Evolutionary conservation across 1,140 invertebrate species (phyloP), one percentile per base, ranked within the genome.

Genomic region (Apocrypta bakeri): DNA sequence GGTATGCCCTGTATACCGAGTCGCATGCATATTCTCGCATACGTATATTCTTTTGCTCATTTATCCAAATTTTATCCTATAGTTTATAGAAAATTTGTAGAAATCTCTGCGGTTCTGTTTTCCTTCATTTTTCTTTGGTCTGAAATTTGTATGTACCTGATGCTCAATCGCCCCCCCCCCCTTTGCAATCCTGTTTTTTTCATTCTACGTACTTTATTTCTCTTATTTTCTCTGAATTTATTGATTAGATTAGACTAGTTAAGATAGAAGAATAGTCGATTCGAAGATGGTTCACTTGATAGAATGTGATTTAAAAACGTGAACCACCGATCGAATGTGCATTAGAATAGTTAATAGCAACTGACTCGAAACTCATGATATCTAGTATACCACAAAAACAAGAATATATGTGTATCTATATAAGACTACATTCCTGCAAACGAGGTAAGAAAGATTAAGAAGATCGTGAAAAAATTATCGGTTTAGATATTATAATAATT

Each of bases 1-100:
- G 91, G 91, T 92, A 91, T 88, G 87, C 85, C 81, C 82, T 66
- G 48, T 25, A 48, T 79, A 87, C 81, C 82, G 83, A 79, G 83
- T 69, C 74, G 66, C 83, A 84, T 56, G 29, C 24, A 12, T n/a
- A 68, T 82, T 72, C 71, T 83, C 71, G n/a, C n/a, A n/a, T n/a
- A n/a, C n/a, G 40, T 25, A 27, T 48, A 56, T 56, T 74, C 7
- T n/a, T n/a, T n/a, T n/a, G n/a, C n/a, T n/a, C n/a, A n/a, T n/a
- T n/a, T n/a, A n/a, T n/a, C n/a, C n/a, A n/a, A n/a, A n/a, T n/a
- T n/a, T n/a, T n/a, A n/a, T n/a, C n/a, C n/a, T n/a, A n/a, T 48
- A 48, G 17, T 56, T 56, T 4, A 56, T 56, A 56, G 48, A 56
- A n/a, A 2, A 6, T 56, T 56, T 56, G 0, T 21, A 56, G 14